Base-by-base conservation (phyloP, 2,113 vertebrate species). In the Sorex araneus region DNA sequence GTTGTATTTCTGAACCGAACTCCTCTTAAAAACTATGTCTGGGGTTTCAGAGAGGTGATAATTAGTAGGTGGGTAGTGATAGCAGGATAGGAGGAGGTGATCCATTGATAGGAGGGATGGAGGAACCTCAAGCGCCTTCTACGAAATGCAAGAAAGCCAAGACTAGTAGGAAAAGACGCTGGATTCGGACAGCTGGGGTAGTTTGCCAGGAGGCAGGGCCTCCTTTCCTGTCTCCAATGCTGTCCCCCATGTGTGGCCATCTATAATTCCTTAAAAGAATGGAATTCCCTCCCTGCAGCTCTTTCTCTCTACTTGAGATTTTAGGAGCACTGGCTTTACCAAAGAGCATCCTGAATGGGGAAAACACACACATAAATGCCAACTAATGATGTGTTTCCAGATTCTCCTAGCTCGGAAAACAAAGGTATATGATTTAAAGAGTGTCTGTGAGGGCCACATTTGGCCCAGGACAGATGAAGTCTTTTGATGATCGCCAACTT, bases 401-500 rank as follows among this genome's bases (percentile, higher is more conserved):
- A 94, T 90, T 92, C 96, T 96, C 92, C 93, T 95, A 89, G 96
- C 75, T 92, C 87, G 89, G 63, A 96, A 96, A 95, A 97, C 97
- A 98, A 97, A 97, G 96, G 93, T 97, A 27, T 95, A 97, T 94
- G 95, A 97, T 98, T 98, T 97, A 96, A 97, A 97, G 94, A 89
- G 89, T 93, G 96, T 97, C 96, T 94, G 90, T 94, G 34, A 90
- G 96, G 95, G 96, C 96, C 95, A 96, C 95, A 11, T 96, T 97
- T 97, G 88, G 97, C 97, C 92, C 74, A 97, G 93, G 96, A 97
- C 97, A 98, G 97, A 97, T 97, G 97, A 98, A 98, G 98, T 97
- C 98, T 99, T 50, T 98, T 98, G 99, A 99, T 99, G 98, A 97
- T 97, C 96, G 97, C 98, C 98, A 98, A 98, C 98, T 98, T 98